A percentile compares a stretch with the other conserved stretches of the same genome.
Conservation (phyloP, 35 echinoderm and acorn worm species). For the Amphiura filiformis region DNA sequence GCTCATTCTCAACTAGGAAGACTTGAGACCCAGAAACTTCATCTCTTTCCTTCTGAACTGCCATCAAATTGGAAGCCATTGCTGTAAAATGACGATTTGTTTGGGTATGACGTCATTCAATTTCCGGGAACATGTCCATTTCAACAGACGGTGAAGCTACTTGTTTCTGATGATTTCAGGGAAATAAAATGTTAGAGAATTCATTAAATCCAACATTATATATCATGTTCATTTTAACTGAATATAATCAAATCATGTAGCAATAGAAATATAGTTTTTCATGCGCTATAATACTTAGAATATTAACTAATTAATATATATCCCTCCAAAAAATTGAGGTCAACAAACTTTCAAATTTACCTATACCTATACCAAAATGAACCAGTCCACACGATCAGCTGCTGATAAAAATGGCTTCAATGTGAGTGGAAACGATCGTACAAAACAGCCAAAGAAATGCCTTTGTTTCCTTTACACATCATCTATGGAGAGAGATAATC, state of each 20-base stretch:
- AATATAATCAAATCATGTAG: no score
- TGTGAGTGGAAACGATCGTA: background rate
- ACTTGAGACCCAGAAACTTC: background rate
- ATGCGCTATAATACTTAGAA: no score
- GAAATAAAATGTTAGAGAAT: no score
- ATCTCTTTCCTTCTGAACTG: background rate
- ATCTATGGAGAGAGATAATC: background rate
- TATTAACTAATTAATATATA: no score
- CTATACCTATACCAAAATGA: background rate
- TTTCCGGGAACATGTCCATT: background rate
- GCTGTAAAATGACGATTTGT: background rate
- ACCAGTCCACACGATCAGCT: background rate
- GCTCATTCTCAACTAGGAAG: background rate
- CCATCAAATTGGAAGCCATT: background rate
- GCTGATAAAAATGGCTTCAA: background rate
- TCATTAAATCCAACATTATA: no score
- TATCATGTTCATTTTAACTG: no score
- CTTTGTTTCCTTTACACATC: background rate
- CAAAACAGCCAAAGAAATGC: no score
- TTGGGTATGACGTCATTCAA: slow-evolving; percentile 2
- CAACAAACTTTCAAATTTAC: background rate
- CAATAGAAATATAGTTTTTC: no score
- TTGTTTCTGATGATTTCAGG: no score
- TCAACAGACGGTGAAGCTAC: background rate
- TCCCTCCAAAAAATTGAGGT: no score